These are phyloP conservation scores for Oryzias sinensis DNA, from an alignment of 2,797 vertebrate genomes.

Conservation along the genomic window DNA sequence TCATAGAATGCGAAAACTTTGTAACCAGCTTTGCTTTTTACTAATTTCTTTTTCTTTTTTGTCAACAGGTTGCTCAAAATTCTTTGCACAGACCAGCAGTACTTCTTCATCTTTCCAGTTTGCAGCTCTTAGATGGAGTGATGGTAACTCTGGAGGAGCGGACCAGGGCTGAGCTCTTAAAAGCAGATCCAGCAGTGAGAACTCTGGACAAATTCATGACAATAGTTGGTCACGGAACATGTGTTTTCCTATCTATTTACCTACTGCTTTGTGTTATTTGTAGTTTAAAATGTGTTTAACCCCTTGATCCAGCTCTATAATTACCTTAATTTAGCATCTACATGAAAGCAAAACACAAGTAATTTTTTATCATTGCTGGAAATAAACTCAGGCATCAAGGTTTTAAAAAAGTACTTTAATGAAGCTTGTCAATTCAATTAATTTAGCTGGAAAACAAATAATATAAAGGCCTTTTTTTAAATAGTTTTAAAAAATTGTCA, in stretches of 20 bases:
- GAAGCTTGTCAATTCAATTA: no score
- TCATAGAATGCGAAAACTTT: not conserved
- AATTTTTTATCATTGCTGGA: no score
- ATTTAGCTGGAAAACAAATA: no score
- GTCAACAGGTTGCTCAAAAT: conserved; percentile 77
- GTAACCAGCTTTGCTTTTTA: not conserved
- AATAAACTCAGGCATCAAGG: no score
- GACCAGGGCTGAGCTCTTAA: conserved; percentile 78
- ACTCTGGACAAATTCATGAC: conserved; percentile 9
- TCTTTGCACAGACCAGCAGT: conserved; percentile 75
- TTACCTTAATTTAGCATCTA: no score
- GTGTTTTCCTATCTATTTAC: not conserved
- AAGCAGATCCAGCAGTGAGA: conserved; percentile 76
- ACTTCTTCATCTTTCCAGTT: conserved; percentile 74
- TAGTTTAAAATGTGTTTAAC: not conserved
- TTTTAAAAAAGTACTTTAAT: no score
- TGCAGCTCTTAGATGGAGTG: conserved; percentile 85
- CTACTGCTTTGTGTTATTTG: not conserved
- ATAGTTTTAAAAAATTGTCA: no score
- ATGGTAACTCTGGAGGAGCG: conserved; percentile 80
- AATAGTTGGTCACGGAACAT: not conserved
- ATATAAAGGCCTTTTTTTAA: no score
- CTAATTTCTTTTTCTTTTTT: conserved; percentile 6
- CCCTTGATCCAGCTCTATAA: no score
- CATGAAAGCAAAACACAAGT: no score